phyloP scores from a whole-genome alignment of 2,888 invertebrate species.

The Eupeodes luniger region DNA sequence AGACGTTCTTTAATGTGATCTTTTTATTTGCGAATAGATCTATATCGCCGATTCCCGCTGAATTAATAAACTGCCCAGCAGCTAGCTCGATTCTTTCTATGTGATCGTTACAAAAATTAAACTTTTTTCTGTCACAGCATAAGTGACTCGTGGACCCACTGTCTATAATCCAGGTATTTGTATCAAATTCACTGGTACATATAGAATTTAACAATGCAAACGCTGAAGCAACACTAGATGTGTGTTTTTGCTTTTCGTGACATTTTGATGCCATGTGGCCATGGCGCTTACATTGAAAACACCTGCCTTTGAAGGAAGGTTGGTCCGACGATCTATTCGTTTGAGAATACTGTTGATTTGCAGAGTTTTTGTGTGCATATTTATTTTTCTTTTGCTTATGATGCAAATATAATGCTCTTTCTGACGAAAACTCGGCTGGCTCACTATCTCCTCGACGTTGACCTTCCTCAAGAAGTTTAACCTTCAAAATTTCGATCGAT shows the following conservation, averaged over 20 bases:
- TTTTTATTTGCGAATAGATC: constrained; percentile 20
- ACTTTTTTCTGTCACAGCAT: not conserved
- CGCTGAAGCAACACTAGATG: constrained; percentile 15
- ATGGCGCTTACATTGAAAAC: constrained; percentile 30
- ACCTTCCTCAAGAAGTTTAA: constrained; percentile 34
- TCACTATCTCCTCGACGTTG: constrained; percentile 33
- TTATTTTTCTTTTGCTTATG: constrained; percentile 15
- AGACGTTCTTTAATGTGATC: constrained; percentile 31
- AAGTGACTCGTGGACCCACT: too few species aligned
- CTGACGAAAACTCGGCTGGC: constrained; percentile 9
- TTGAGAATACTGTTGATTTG: not conserved
- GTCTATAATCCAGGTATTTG: not conserved
- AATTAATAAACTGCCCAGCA: constrained; percentile 26
- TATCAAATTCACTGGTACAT: constrained; percentile 11
- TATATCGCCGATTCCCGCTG: constrained; percentile 17
- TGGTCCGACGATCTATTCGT: not conserved
- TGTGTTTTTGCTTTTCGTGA: constrained; percentile 23
- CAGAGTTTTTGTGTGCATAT: not conserved
- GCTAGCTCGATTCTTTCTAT: constrained; percentile 43
- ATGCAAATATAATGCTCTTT: constrained; percentile 32
- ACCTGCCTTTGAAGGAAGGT: constrained; percentile 19
- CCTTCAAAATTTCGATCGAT: constrained; percentile 40
- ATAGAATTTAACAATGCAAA: constrained; percentile 29
- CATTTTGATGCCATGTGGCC: constrained; percentile 35
- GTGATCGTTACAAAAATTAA: constrained; percentile 7